A percentile compares a stretch with the other conserved stretches of the same genome.
Conservation (phyloP, 1,140 invertebrate genomes). For the Megathymus violae region DNA sequence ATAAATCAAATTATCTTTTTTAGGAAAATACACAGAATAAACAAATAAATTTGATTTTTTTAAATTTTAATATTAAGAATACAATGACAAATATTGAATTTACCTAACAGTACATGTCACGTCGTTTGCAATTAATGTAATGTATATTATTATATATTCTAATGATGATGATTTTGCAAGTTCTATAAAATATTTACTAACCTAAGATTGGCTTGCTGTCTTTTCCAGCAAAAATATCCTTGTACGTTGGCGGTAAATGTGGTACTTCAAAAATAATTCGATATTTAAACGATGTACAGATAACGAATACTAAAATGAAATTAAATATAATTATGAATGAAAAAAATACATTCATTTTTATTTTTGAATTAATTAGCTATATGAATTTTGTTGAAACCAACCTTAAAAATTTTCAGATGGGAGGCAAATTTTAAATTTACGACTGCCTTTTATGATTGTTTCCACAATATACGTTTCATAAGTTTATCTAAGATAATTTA, state of each 20-base stretch:
- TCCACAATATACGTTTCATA: conserved; percentile 14
- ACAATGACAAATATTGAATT: too few species aligned
- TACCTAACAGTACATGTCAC: too few species aligned
- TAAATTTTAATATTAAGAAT: too few species aligned
- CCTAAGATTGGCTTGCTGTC: conserved; percentile 45
- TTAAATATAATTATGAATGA: neutral
- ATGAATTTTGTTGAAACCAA: too few species aligned
- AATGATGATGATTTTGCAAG: too few species aligned
- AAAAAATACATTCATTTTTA: conserved; percentile 8
- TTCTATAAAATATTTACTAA: conserved; percentile 42
- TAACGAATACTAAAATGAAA: neutral
- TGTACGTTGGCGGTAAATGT: conserved; percentile 42
- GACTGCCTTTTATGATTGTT: conserved; percentile 18
- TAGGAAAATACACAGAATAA: too few species aligned
- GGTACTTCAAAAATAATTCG: too few species aligned
- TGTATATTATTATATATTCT: too few species aligned
- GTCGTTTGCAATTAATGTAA: too few species aligned
- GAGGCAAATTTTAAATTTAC: conserved; percentile 7
- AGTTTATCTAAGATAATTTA: neutral
- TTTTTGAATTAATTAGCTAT: neutral
- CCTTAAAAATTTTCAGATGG: conserved; percentile 8
- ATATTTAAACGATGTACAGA: too few species aligned
- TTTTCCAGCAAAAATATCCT: conserved; percentile 45
- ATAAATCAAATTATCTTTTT: too few species aligned
- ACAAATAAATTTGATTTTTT: too few species aligned